phyloP scores from a whole-genome alignment of 2,797 vertebrate species.

The Aselliscus stoliczkanus region DNA sequence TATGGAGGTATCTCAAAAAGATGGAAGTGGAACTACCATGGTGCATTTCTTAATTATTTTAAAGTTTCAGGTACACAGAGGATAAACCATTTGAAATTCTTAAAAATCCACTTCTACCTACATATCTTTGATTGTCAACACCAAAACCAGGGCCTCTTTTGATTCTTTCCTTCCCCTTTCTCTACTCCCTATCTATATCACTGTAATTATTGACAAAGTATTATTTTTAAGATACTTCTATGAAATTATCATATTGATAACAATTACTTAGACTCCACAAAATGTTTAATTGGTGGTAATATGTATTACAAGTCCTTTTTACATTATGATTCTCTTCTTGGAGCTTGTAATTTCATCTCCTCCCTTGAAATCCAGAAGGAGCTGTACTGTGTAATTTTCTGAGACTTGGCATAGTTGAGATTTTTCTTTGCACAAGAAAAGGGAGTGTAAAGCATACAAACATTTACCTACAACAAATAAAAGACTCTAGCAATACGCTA shows the following conservation, averaged over 20 bases:
- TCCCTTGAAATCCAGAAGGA: background rate
- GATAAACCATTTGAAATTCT: background rate
- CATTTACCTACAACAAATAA: background rate
- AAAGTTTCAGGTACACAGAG: background rate
- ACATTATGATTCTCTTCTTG: background rate
- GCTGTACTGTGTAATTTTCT: background rate
- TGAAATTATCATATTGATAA: background rate
- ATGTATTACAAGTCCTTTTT: background rate
- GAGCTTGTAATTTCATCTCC: constrained; percentile 13
- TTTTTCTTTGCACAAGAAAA: constrained; percentile 17
- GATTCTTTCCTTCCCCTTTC: background rate
- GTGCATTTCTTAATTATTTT: background rate
- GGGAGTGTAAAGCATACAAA: background rate
- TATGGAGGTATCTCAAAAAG: too few species aligned
- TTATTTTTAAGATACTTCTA: background rate
- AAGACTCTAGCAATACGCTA: background rate
- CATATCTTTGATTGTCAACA: background rate
- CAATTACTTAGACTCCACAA: background rate
- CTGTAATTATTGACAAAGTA: background rate
- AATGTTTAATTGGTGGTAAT: background rate
- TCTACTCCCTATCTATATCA: background rate
- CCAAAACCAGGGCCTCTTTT: background rate
- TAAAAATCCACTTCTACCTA: background rate
- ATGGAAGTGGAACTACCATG: too few species aligned
- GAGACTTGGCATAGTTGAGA: background rate